Percentiles rank a stretch among this genome's conserved stretches.
phyloP scores from a whole-genome alignment of 2,113 vertebrate species.

The Sinosuthora webbiana region DNA sequence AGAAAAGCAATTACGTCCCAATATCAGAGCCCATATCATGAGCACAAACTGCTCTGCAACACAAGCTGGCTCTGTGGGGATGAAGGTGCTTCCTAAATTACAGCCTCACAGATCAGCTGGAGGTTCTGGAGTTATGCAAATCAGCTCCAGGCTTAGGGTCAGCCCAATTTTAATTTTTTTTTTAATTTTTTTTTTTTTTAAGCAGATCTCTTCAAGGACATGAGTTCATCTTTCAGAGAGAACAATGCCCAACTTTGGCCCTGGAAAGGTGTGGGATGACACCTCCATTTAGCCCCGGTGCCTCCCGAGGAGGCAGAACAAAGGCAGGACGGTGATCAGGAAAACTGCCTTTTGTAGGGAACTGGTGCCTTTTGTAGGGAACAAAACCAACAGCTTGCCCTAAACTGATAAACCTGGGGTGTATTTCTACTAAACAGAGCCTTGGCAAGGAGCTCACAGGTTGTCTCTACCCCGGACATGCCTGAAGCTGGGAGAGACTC shows the following conservation, averaged over 20 bases:
- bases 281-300: not conserved
- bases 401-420: not conserved
- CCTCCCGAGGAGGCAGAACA: not conserved
- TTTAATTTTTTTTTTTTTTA: not conserved
- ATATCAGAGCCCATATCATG: not conserved
- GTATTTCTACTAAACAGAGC: not conserved
- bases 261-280: not conserved
- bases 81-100: not conserved
- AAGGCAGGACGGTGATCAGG: not conserved
- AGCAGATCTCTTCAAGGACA: not conserved
- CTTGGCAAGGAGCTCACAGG: not conserved
- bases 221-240: not conserved
- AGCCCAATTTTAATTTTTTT: too few relatives aligned
- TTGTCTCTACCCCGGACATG: not conserved
- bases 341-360: too few relatives aligned
- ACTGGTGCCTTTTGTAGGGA: too few relatives aligned
- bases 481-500: not conserved
- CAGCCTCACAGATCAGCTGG: not conserved
- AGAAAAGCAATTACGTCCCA: constrained; percentile 27
- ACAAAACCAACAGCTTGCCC: not conserved
- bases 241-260: not conserved
- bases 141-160: not conserved
- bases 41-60: not conserved
- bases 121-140: not conserved
- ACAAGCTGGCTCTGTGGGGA: not conserved